These are phyloP conservation scores for Hybos culiciformis DNA, from an alignment of 2,888 invertebrate species.

Conservation along the genomic window DNA sequence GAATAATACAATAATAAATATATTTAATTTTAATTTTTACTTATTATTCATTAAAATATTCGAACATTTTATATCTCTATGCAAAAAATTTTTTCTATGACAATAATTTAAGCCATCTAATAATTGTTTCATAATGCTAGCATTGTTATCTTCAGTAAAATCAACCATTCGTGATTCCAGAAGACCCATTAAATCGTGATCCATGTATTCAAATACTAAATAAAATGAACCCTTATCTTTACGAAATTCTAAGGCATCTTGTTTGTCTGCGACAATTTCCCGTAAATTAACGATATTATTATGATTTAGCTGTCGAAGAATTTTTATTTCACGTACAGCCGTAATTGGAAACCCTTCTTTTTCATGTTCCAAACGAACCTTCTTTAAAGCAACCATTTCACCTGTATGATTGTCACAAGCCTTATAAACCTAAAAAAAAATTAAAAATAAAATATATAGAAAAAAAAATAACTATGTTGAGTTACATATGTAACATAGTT, in stretches of 20 bases:
- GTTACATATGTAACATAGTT: no score
- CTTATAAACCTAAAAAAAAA: slow-evolving; percentile 51
- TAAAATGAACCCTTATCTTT: slow-evolving; percentile 97
- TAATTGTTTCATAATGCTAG: slow-evolving; percentile 94
- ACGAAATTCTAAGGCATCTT: slow-evolving; percentile 88
- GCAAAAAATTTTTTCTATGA: slow-evolving; percentile 94
- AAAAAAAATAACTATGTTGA: no score
- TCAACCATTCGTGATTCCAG: slow-evolving; percentile 95
- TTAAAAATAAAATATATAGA: slow-evolving; percentile 5
- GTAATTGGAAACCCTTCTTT: slow-evolving; percentile 98
- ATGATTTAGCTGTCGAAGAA: slow-evolving; percentile 89
- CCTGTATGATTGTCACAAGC: slow-evolving; percentile 54
- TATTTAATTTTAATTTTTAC: slow-evolving; percentile 42
- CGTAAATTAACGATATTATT: slow-evolving; percentile 93
- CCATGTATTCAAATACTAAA: slow-evolving; percentile 99
- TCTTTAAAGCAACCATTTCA: slow-evolving; percentile 75
- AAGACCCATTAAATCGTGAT: slow-evolving; percentile 98
- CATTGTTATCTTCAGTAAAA: slow-evolving; percentile 89
- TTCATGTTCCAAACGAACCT: slow-evolving; percentile 94
- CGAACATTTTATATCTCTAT: slow-evolving; percentile 97
- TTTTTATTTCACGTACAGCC: slow-evolving; percentile 97
- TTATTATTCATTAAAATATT: slow-evolving; percentile 98
- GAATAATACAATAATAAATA: background rate
- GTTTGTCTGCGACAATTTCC: slow-evolving; percentile 98
- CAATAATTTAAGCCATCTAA: slow-evolving; percentile 94